Conservation (phyloP, 1,140 invertebrate species). For the Drosophila bipectinata region DNA sequence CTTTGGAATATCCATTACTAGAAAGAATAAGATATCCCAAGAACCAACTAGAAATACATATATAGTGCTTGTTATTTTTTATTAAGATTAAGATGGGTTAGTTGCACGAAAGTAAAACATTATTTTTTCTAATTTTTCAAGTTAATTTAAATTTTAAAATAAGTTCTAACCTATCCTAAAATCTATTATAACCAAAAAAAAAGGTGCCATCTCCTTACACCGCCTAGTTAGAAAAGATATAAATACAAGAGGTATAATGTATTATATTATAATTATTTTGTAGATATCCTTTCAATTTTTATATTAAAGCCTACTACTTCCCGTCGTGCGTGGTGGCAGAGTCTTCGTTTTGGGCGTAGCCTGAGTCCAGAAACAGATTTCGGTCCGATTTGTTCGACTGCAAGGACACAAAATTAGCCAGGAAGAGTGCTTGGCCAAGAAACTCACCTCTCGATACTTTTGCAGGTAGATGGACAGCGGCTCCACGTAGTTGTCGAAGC, state of each 20-base stretch:
- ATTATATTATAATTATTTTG: background rate
- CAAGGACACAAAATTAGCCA: background rate
- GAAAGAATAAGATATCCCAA: too few species aligned
- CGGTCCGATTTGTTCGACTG: slow-evolving; percentile 83
- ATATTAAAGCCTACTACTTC: slow-evolving; percentile 44
- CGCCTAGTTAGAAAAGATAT: slow-evolving; percentile 3
- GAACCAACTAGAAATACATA: too few species aligned
- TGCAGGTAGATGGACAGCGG: slow-evolving; percentile 98
- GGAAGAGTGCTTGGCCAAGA: background rate
- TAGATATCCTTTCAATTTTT: background rate
- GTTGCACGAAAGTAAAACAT: too few species aligned
- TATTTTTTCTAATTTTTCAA: too few species aligned
- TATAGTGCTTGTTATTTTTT: too few species aligned
- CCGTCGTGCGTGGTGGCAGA: slow-evolving; percentile 34
- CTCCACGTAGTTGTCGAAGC: slow-evolving; percentile 99
- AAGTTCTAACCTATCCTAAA: too few species aligned
- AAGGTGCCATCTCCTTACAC: background rate
- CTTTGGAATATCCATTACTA: too few species aligned
- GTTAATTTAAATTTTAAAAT: too few species aligned
- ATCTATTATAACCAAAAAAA: too few species aligned
- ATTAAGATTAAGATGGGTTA: too few species aligned
- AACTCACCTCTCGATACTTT: slow-evolving; percentile 94
- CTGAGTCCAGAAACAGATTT: slow-evolving; percentile 70
- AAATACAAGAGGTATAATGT: background rate
- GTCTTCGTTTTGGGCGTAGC: slow-evolving; percentile 58